These are phyloP conservation scores for Oryzias melastigma DNA, from an alignment of 2,113 vertebrate genomes.

Conservation along the genomic window DNA sequence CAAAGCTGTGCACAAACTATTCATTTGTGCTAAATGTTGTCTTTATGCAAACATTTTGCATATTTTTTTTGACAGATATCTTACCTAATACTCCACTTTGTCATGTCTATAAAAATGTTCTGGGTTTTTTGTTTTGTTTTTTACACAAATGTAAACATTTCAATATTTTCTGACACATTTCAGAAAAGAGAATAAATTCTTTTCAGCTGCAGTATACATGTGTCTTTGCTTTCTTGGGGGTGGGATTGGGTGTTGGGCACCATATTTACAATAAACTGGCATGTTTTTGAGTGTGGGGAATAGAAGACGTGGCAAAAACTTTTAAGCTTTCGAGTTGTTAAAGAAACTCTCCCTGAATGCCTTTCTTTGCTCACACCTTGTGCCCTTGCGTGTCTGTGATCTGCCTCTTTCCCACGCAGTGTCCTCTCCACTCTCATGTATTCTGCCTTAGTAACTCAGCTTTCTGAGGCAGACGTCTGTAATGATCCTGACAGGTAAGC, in stretches of 20 bases:
- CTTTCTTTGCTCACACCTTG: constrained; percentile 4
- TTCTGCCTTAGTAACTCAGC: constrained; percentile 61
- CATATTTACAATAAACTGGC: too few relatives aligned
- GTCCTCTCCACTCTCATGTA: constrained; percentile 51
- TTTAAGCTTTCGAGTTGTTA: too few relatives aligned
- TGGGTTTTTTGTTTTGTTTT: constrained; percentile 32
- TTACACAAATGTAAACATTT: constrained; percentile 47
- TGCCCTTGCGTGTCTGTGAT: constrained; percentile 13
- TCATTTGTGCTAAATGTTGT: too few relatives aligned
- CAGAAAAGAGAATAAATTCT: constrained; percentile 67
- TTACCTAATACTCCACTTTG: constrained; percentile 16
- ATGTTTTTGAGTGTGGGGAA: too few relatives aligned
- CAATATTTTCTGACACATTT: constrained; percentile 50
- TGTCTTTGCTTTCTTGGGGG: constrained; percentile 23
- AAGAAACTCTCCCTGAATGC: not conserved
- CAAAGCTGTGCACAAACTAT: too few relatives aligned
- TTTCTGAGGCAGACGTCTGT: constrained; percentile 62
- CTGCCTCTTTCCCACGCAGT: constrained; percentile 19
- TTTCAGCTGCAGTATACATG: constrained; percentile 51
- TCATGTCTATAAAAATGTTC: constrained; percentile 25
- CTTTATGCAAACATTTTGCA: too few relatives aligned
- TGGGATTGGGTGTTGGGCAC: not conserved
- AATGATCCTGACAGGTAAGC: constrained; percentile 28
- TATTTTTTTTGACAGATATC: too few relatives aligned
- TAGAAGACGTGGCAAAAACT: too few relatives aligned